These are phyloP conservation scores for Hippoglossus hippoglossus DNA, from an alignment of 2,797 vertebrate genomes.

Conservation along the genomic window DNA sequence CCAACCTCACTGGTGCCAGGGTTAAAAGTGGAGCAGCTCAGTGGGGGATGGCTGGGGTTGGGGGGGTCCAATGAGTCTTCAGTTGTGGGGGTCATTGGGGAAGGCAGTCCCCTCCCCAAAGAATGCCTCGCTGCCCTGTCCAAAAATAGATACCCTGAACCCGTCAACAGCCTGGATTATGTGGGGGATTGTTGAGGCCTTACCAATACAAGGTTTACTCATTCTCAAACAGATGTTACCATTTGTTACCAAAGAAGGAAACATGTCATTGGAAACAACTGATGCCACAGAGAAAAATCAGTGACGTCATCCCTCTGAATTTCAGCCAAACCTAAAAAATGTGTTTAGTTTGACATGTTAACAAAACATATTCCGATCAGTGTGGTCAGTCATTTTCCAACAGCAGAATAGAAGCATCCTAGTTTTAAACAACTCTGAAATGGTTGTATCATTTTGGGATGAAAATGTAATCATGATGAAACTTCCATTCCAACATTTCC, in stretches of 20 bases:
- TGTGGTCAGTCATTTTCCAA: too few species aligned
- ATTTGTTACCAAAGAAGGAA: slow-evolving; percentile 25
- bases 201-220: slow-evolving; percentile 14
- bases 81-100: slow-evolving; percentile 18
- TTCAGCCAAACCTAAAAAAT: not conserved
- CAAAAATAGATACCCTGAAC: slow-evolving; percentile 60
- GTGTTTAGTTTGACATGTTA: not conserved
- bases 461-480: not conserved
- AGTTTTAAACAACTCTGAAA: not conserved
- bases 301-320: not conserved
- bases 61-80: slow-evolving; percentile 25
- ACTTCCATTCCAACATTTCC: not conserved
- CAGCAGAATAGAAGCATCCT: too few species aligned
- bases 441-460: not conserved
- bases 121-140: slow-evolving; percentile 34
- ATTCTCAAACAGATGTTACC: slow-evolving; percentile 34
- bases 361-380: not conserved
- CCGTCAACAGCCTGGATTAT: slow-evolving; percentile 39
- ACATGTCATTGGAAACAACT: slow-evolving; percentile 2
- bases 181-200: not conserved
- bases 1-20: slow-evolving; percentile 47
- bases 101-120: slow-evolving; percentile 6
- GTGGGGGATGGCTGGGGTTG: not conserved
- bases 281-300: not conserved
- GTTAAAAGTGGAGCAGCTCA: slow-evolving; percentile 71